Evolutionary conservation across 2,113 vertebrate genomes (phyloP), one percentile per base, ranked within the genome.

Genomic region (Eptesicus fuscus): DNA sequence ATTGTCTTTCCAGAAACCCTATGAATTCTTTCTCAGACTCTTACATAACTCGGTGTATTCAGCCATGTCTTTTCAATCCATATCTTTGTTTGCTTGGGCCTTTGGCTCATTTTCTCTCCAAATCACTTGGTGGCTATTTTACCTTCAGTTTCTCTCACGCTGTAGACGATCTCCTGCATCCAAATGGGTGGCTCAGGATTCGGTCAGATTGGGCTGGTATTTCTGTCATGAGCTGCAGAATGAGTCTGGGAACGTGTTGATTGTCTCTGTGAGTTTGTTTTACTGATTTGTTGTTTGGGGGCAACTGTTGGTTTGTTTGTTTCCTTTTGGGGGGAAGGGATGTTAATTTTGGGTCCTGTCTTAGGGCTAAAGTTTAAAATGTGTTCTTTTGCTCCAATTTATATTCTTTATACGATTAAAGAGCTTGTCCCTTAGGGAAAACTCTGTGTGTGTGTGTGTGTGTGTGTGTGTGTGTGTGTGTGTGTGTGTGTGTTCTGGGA

Each of bases 1-100:
- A 98, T 94, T 96, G 80, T 97, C 78, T 98, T 98, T 98, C 96
- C 96, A 97, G 86, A 98, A 98, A 97, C 85, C 86, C 95, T 98
- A 53, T 40, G 53, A 98, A 97, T 97, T 97, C 94, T 93, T 85
- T 94, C 93, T 93, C 95, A 71, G 53, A 91, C 14, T 96, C 97
- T 97, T 98, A 98, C 53, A 67, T 97, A 98, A 98, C 96, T 97
- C 95, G 53, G 35, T 61, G 77, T 94, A 95, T 97, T 97, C 93
- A 85, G 76, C 77, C n/a, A 88, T 92, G 91, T 89, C 83, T 97
- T 98, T 97, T 95, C 91, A 92, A 90, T 84, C 88, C 69, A 67
- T 88, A 88, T 95, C 96, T 98, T 97, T 96, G 88, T 80, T 93
- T 37, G 96, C 96, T 98, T 97, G 97, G 95, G 77, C 85, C 85